A percentile compares a stretch with the other conserved stretches of the same genome.
These are phyloP conservation scores for Lithophane leautieri DNA, from an alignment of 2,888 invertebrate species.

Conservation along the genomic window DNA sequence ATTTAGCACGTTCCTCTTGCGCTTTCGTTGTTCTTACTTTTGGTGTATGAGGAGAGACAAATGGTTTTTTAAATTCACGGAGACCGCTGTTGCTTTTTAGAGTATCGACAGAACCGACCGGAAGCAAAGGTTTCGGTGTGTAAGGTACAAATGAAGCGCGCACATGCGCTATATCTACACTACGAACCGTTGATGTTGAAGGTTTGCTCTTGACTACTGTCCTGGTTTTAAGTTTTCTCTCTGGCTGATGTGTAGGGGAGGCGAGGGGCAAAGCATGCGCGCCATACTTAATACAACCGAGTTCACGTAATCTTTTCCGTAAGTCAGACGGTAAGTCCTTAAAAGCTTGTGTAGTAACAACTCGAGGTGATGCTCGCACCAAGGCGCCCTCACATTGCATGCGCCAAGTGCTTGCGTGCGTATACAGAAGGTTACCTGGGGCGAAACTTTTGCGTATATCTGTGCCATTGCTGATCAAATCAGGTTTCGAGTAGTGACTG, in stretches of 20 bases:
- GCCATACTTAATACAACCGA: conserved; percentile 81
- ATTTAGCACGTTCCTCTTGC: conserved; percentile 84
- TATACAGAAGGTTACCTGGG: conserved; percentile 68
- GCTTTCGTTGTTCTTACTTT: conserved; percentile 84
- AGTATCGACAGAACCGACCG: conserved; percentile 64
- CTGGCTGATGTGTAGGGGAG: conserved; percentile 59
- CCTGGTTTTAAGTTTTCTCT: conserved; percentile 68
- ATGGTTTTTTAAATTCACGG: conserved; percentile 67
- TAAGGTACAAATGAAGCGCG: conserved; percentile 83
- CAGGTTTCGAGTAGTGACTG: conserved; percentile 73
- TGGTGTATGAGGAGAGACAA: conserved; percentile 67
- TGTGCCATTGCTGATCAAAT: conserved; percentile 71
- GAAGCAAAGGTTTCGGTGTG: conserved; percentile 72
- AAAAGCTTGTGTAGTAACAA: conserved; percentile 79
- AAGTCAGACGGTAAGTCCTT: conserved; percentile 79
- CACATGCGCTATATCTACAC: conserved; percentile 80
- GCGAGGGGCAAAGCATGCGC: conserved; percentile 67
- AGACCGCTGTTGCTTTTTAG: conserved; percentile 68
- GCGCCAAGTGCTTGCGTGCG: conserved; percentile 76
- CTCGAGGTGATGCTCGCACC: conserved; percentile 79
- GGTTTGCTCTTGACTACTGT: conserved; percentile 61
- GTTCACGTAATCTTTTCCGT: conserved; percentile 79
- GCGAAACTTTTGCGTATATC: conserved; percentile 60
- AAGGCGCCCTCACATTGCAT: conserved; percentile 80
- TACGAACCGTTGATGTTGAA: conserved; percentile 65